Evolutionary conservation across 2,888 invertebrate species (phyloP), one percentile per base, ranked within the genome.

Genomic region (Pachycephus smyrnensis): DNA sequence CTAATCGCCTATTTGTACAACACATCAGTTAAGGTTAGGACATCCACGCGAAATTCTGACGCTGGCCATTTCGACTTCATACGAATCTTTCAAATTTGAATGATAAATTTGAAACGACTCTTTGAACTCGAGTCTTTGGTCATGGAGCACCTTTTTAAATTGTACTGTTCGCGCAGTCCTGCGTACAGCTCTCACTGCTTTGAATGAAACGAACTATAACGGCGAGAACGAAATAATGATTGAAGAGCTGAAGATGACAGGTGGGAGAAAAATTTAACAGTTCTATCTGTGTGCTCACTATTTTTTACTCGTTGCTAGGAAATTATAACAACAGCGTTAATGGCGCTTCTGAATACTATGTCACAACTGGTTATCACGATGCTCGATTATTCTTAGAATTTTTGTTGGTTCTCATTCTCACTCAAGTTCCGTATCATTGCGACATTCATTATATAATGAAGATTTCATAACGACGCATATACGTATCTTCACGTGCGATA

Each of bases 1-100:
- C 83, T 81, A 84, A 79, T 85, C 82, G 82, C 84, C 80, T 84
- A 83, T 85, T 86, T 84, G 84, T 76, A 81, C 76, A 31, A 79
- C 68, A 77, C 79, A 75, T 40, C 76, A 36, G 76, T 40, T 76
- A 78, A 76, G 75, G 55, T 76, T 76, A 78, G 78, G 78, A 76
- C 78, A 76, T 78, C 76, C 76, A 71, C 76, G 76, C 75, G 76
- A 71, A 31, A 71, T 31, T 12, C 31, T 32, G 9, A 31, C 32
- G 12, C 31, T 31, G 31, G 33, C 71, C 31, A 55, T 9, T 23
- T 55, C 15, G 9, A 23, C 9, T 55, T 55, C 55, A 55, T 55
- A 23, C 9, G 55, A 23, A 55, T 55, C 55, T 6, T 55, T 55
- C 55, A 55, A 55, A 55, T 55, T 55, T 55, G 6, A 23, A 9